These are phyloP conservation scores for Poecile montanus DNA, from an alignment of 2,797 vertebrate genomes.

Conservation along the genomic window DNA sequence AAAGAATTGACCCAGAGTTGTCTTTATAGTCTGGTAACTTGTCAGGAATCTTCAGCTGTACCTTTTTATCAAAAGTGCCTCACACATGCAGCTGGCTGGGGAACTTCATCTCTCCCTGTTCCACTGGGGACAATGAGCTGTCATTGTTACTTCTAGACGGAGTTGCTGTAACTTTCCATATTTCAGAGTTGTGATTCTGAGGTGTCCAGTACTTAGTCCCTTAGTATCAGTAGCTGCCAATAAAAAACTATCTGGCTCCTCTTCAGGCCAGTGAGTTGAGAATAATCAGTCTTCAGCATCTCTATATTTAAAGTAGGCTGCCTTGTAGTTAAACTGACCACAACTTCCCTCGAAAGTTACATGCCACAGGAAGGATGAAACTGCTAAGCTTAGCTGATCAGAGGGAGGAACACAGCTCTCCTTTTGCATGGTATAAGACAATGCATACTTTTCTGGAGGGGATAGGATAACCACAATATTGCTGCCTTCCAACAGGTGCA, in stretches of 20 bases:
- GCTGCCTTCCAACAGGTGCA: conserved; percentile 52
- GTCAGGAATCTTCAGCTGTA: not conserved
- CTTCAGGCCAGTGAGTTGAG: not conserved
- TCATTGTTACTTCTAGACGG: not conserved
- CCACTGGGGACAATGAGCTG: not conserved
- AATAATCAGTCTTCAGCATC: conserved; percentile 51
- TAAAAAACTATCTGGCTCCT: not conserved
- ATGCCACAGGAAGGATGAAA: conserved; percentile 60
- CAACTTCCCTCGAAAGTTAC: conserved; percentile 64
- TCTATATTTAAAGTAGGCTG: conserved; percentile 57
- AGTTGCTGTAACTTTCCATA: not conserved
- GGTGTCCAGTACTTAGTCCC: not conserved
- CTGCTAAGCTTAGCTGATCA: conserved; percentile 50
- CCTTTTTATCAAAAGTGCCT: not conserved
- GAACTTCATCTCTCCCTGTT: not conserved
- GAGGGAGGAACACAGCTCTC: conserved; percentile 17
- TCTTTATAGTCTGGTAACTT: not conserved
- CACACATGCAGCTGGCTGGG: not conserved
- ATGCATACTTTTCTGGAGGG: not conserved
- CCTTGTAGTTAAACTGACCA: not conserved
- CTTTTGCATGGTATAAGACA: not conserved
- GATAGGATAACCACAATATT: conserved; percentile 33
- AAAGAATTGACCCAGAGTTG: not conserved
- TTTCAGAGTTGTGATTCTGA: not conserved
- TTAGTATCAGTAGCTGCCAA: not conserved